phyloP scores from a whole-genome alignment of 2,113 vertebrate genomes.

The Solenodon paradoxus region DNA sequence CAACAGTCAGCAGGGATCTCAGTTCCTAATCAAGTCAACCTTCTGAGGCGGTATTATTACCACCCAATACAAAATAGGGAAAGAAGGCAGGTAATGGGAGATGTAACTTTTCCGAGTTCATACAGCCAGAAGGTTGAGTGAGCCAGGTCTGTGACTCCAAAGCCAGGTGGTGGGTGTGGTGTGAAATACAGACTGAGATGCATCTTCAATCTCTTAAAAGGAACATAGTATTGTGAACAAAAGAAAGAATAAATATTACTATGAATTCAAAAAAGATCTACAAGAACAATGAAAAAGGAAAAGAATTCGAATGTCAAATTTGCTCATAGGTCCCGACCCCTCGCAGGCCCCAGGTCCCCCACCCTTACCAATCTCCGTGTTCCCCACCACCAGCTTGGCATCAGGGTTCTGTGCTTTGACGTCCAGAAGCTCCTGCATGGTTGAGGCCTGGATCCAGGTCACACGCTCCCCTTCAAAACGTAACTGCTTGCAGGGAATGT shows the following conservation, averaged over 20 bases:
- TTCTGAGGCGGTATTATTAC: not conserved
- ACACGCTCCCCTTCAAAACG: conserved; percentile 88
- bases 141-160: not conserved
- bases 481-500: conserved; percentile 79
- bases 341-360: too few relatives aligned
- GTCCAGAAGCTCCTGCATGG: conserved; percentile 85
- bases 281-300: too few relatives aligned
- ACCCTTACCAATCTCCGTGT: conserved; percentile 96
- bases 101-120: not conserved
- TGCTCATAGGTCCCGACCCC: not conserved
- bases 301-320: not conserved
- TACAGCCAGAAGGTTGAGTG: not conserved
- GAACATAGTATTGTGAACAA: too few relatives aligned
- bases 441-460: conserved; percentile 91
- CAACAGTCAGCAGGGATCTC: not conserved
- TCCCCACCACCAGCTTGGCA: conserved; percentile 94
- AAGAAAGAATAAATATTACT: too few relatives aligned
- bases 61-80: too few relatives aligned
- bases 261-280: too few relatives aligned
- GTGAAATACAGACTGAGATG: too few relatives aligned
- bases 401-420: conserved; percentile 89
- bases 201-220: too few relatives aligned
- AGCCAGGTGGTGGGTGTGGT: too few relatives aligned
- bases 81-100: too few relatives aligned
- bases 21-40: not conserved